Base-by-base conservation (phyloP, 2,797 vertebrate species). In the Chelmon rostratus region DNA sequence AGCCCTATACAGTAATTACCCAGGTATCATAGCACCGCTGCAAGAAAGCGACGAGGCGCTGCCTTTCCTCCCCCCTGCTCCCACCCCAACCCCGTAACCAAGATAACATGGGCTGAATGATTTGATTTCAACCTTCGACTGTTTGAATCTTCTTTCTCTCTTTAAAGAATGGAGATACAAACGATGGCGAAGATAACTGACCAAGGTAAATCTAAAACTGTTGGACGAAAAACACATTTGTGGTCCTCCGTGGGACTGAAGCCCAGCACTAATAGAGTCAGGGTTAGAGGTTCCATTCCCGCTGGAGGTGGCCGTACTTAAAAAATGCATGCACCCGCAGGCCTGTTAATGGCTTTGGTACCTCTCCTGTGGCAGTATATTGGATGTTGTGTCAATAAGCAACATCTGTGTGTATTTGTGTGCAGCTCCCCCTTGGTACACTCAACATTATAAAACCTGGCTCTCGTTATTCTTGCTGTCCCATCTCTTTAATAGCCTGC, bases 1-100 rank as follows among this genome's bases (percentile, higher is more conserved):
- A 89, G 84, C 81, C 65, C 72, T 70, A 71, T 89, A 88, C 83
- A 93, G 94, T 92, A 95, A 95, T 95, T 94, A 95, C 92, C 90
- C 88, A 94, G 92, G 92, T 94, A 94, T 94, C 92, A 92, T 89
- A 85, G 88, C 87, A 81, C 73, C 59, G 82, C 89, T 85, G 91
- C 91, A 84, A 86, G 85, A 88, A 82, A 87, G 88, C 47, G 21
- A 58, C 62, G 16, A 78, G 83, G 78, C 49, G 8, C 86, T 78
- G 80, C 84, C 80, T 81, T 76, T 75, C 68, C 44, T 18, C 42
- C 49, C n/a, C 57, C 78, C 80, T 38, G 28, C 81, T 73, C 74
- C 87, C 79, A 59, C 58, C 54, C 68, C 58, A 46, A 50, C 49
- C 67, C 73, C 35, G 66, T 13, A 42, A 71, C 68, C 28, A 25